Percentiles rank a stretch among this genome's conserved stretches.
These are phyloP conservation scores for Ypsolopha sequella DNA, from an alignment of 2,888 invertebrate species.

Conservation along the genomic window DNA sequence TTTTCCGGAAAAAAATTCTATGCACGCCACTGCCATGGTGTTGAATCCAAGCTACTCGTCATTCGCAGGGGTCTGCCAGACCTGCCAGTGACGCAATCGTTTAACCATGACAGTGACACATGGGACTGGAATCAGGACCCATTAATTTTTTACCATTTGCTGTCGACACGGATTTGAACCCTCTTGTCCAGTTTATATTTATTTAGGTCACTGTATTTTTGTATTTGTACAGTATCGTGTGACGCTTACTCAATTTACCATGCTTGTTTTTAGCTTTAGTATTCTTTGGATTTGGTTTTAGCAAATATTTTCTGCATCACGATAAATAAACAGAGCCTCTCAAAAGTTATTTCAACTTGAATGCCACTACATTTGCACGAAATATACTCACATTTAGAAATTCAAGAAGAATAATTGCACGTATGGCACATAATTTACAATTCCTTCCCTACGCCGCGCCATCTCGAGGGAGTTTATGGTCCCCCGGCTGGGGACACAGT, in stretches of 20 bases:
- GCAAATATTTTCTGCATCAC: too few species aligned
- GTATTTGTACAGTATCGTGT: neutral
- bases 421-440: conserved; percentile 8
- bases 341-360: neutral
- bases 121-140: conserved; percentile 16
- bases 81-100: conserved; percentile 21
- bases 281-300: too few species aligned
- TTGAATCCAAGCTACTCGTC: neutral
- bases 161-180: neutral
- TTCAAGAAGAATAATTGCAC: conserved; percentile 4
- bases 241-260: neutral
- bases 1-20: too few species aligned
- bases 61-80: too few species aligned
- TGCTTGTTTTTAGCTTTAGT: neutral
- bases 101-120: conserved; percentile 23
- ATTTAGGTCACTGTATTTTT: neutral
- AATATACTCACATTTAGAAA: too few species aligned
- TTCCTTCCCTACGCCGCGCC: conserved; percentile 5
- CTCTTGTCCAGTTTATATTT: neutral
- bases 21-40: neutral
- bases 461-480: conserved; percentile 2
- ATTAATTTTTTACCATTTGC: conserved; percentile 14
- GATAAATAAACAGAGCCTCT: neutral
- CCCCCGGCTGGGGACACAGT: conserved; percentile 33
- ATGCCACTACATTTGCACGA: too few species aligned